Conservation (phyloP, 53 echinoderm and acorn worm genomes). For the Crossaster papposus region DNA sequence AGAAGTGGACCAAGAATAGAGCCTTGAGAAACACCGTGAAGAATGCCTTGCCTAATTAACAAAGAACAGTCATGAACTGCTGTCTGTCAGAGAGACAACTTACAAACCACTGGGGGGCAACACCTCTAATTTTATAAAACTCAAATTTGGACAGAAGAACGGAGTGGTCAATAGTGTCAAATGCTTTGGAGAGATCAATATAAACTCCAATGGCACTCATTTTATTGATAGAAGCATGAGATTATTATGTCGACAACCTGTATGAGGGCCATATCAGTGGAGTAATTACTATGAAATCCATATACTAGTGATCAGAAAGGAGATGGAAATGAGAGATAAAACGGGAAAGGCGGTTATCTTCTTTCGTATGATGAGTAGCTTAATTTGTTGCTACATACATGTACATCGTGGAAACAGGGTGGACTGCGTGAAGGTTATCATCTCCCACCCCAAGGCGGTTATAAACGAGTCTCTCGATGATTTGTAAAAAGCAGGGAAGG, state of each 20-base stretch:
- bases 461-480: slow-evolving; percentile 46
- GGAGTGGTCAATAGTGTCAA: slow-evolving; percentile 11
- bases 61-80: background rate
- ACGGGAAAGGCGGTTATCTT: slow-evolving; percentile 3
- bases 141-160: background rate
- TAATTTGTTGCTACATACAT: too few species aligned
- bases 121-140: background rate
- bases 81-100: background rate
- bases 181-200: slow-evolving; percentile 15
- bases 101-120: background rate
- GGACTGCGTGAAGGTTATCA: too few species aligned
- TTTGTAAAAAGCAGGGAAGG: slow-evolving; percentile 35
- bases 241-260: slow-evolving; percentile 2
- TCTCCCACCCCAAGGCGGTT: too few species aligned
- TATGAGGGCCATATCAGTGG: slow-evolving; percentile 14
- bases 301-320: slow-evolving; percentile 27
- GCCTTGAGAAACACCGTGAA: background rate
- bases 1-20: slow-evolving; percentile 20
- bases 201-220: background rate
- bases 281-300: slow-evolving; percentile 2
- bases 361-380: too few species aligned
- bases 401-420: too few species aligned
- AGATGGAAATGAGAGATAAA: background rate
- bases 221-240: background rate
- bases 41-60: background rate